These are phyloP conservation scores for Perithous albicinctus DNA, from an alignment of 2,888 invertebrate genomes.

Conservation along the genomic window DNA sequence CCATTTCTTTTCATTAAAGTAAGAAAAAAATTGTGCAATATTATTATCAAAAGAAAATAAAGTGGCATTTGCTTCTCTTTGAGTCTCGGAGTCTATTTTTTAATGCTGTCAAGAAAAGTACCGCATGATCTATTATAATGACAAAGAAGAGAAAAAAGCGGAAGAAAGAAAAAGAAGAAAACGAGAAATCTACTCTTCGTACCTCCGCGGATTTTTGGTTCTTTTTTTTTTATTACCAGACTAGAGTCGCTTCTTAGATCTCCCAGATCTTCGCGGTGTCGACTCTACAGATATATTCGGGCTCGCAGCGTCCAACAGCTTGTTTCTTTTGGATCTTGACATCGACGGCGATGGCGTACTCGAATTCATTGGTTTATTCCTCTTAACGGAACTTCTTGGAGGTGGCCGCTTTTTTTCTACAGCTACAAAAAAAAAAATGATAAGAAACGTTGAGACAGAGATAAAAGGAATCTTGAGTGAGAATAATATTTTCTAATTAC, in stretches of 20 bases:
- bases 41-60: neutral
- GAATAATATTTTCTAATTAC: neutral
- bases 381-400: slow-evolving; percentile 23
- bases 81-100: neutral
- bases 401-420: neutral
- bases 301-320: neutral
- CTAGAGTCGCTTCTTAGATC: slow-evolving; percentile 35
- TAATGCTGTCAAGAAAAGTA: neutral
- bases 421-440: too few species aligned
- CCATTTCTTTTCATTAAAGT: slow-evolving; percentile 39
- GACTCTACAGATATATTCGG: slow-evolving; percentile 2
- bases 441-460: neutral
- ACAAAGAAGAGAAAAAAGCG: neutral
- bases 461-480: neutral
- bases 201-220: too few species aligned
- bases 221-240: neutral
- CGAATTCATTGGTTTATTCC: slow-evolving; percentile 27
- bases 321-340: slow-evolving; percentile 37
- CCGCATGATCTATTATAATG: neutral
- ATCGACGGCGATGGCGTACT: neutral
- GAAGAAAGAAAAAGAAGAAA: neutral
- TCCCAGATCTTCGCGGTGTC: slow-evolving; percentile 48
- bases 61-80: neutral
- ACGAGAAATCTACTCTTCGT: too few species aligned
- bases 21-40: neutral